A percentile compares a stretch with the other conserved stretches of the same genome.
phyloP scores from a whole-genome alignment of 1,140 invertebrate species.

The Hyles euphorbiae region DNA sequence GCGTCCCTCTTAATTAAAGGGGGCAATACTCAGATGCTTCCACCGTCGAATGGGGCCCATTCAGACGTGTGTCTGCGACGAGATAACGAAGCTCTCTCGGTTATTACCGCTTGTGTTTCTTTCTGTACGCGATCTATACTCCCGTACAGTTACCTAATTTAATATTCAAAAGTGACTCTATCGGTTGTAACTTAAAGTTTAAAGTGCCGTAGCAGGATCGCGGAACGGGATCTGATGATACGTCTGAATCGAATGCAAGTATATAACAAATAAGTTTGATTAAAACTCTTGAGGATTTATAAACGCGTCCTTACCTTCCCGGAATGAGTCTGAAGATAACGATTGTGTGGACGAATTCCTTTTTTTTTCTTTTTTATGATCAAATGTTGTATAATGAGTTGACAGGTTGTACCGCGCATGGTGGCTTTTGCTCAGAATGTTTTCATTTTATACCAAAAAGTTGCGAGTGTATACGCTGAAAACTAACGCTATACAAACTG shows the following conservation, averaged over 20 bases:
- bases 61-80: slow-evolving; percentile 55
- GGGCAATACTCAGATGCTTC: slow-evolving; percentile 54
- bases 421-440: too few species aligned
- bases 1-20: slow-evolving; percentile 66
- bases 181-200: slow-evolving; percentile 2
- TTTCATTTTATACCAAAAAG: too few species aligned
- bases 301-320: slow-evolving; percentile 20
- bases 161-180: slow-evolving; percentile 7
- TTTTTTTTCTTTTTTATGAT: background rate
- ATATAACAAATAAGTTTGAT: slow-evolving; percentile 23
- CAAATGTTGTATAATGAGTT: background rate
- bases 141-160: background rate
- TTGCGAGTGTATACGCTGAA: too few species aligned
- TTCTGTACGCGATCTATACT: slow-evolving; percentile 11
- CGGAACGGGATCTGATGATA: too few species aligned
- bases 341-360: slow-evolving; percentile 9
- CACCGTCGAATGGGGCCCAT: slow-evolving; percentile 46
- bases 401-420: too few species aligned
- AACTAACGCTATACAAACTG: too few species aligned
- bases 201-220: too few species aligned
- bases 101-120: slow-evolving; percentile 53
- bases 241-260: too few species aligned
- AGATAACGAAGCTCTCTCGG: slow-evolving; percentile 64
- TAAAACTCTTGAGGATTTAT: slow-evolving; percentile 22
- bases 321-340: slow-evolving; percentile 19